Evolutionary conservation across 2,113 vertebrate genomes (phyloP), one percentile per base, ranked within the genome.

Genomic region (Arothron firmamentum): DNA sequence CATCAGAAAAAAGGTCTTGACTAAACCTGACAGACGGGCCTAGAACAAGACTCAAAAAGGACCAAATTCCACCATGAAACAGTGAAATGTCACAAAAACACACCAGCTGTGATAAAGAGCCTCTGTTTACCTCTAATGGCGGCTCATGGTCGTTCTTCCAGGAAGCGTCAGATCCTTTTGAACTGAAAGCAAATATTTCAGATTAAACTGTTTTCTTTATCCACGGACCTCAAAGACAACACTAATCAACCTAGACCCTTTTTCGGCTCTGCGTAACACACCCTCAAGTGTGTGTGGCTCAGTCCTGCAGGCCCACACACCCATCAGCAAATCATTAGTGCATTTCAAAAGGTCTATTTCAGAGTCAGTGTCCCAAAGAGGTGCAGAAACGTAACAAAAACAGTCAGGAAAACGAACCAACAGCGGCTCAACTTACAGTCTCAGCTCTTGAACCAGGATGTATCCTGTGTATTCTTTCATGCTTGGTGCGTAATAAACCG

Each of bases 131-230:
- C 81, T 98, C 95, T 65, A 62, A 72, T 17, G 96, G 96, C n/a
- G 96, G 95, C 19, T 99, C 96, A 51, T 96, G 93, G 66, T 99
- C 96, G 58, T 99, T 95, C 77, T 94, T 95, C 96, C 96, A 99
- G 3, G 96, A 99, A 0, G 96, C 96, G 87, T 99, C 96, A 8
- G 96, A 98, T 60, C 96, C 96, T 75, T 89, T 94, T 0, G 88
- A 83, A 53, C 96, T 99, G 61, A 42, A 65, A 7, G 46, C 47
- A 51, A 71, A 62, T 21, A 3, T 9, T 38, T 38, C 10, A 12
- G 34, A 38, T 38, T 38, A 38, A 38, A 38, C 34, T 38, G 31
- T 9, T 38, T 9, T 38, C 25, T 28, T 23, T 1, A 38, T 12
- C 34, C 12, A 38, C 34, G 12, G 34, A 38, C 11, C 34, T 38